Evolutionary conservation across 2,113 vertebrate species (phyloP), one percentile per base, ranked within the genome.

Genomic region (Indicator maculatus): DNA sequence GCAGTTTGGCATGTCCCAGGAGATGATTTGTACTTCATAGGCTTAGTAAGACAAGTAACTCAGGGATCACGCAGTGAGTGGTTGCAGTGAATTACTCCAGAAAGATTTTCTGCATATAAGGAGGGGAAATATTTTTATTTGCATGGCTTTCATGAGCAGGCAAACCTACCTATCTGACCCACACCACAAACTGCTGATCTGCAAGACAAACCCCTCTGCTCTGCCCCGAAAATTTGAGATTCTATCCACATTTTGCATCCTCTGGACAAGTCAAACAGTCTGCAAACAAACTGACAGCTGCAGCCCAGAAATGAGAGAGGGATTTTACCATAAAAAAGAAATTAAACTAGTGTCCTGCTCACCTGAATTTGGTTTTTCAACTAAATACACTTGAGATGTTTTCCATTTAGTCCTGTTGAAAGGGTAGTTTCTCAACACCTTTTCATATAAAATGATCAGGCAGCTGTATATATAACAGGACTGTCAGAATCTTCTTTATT

Each of bases 401-500:
- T 89, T 86, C 53, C 41, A 36, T 94, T 87, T 95, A 81, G 76
- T 81, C 20, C 17, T 87, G 60, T 44, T 88, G 79, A 60, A 93
- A 89, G 31, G 30, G 27, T 70, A 64, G 56, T 82, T 89, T 84
- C 38, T 77, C 91, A 72, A 89, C 71, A 88, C 26, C 8, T 2
- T 84, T 77, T 92, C 72, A 59, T 67, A 60, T 56, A 63, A 86
- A 95, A 58, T 52, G 82, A 82, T 93, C 69, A 86, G 64, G 59
- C 44, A 72, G 76, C 39, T 56, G 21, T 93, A 45, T 50, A 70
- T 74, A 59, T 86, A 89, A 92, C 79, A 90, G 65, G 66, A 86
- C 66, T 71, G 85, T 95, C 79, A 90, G 72, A 93, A 81, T 91
- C 82, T 81, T 83, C 61, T 89, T 97, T 96, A 96, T 96, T 88